Base-by-base conservation (phyloP, 2,888 invertebrate genomes). In the Cantharis rufa region DNA sequence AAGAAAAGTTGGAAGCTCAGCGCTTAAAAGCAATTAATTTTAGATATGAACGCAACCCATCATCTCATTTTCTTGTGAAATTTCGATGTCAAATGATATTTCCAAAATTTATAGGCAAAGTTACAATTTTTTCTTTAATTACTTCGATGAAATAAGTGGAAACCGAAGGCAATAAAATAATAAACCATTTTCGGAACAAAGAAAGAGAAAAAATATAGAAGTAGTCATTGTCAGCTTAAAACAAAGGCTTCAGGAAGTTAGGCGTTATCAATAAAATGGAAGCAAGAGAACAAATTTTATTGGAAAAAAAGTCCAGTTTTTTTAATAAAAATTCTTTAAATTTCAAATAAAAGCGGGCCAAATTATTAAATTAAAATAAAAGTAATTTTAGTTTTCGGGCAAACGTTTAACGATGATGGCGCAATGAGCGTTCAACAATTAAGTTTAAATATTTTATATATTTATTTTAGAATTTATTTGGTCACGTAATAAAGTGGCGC, bases 11-110 rank as follows among this genome's bases (percentile, higher is more conserved):
- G 24, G 24, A 66, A 18, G 18, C 18, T 21, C n/a, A 18, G 64
- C 64, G 18, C 24, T 21, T 66, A 66, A 66, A 21, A 66, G 64
- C 64, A 66, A 66, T 66, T 66, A 66, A 66, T 66, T 66, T 66
- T 21, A 66, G 64, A 66, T 66, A 66, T 21, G 64, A 66, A 66
- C 64, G 21, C 64, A 66, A 21, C 64, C 64, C 64, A 24, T 66
- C 64, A 66, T 66, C 64, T 66, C 64, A 66, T 15, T 66, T 66
- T 21, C 18, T 24, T 21, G 24, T 66, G 64, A 21, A 66, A 66
- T 66, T 21, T 66, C 9, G 48, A 66, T 21, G 64, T 24, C 24
- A 66, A 66, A 66, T 66, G 21, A 66, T 66, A 24, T 66, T 21
- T n/a, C 64, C 13, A 66, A 21, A 66, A 66, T 66, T 66, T 16